Conservation (phyloP, 1,140 invertebrate species). For the Halesus radiatus region DNA sequence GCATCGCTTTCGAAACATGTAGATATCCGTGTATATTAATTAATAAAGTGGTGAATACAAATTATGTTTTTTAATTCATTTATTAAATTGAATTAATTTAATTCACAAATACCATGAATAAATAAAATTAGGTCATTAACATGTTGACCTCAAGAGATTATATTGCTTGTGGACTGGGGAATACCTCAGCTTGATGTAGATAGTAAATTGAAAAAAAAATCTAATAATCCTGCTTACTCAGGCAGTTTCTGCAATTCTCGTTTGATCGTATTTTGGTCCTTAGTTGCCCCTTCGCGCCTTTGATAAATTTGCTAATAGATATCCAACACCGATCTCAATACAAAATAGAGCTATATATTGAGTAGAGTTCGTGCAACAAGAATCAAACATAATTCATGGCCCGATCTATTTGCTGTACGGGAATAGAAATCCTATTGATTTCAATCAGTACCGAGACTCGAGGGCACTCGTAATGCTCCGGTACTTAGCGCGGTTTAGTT, state of each 20-base stretch:
- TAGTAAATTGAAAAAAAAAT: too few species aligned
- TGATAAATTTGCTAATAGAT: slow-evolving; percentile 24
- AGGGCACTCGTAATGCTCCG: slow-evolving; percentile 14
- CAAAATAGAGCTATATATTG: slow-evolving; percentile 33
- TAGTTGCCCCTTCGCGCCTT: neutral
- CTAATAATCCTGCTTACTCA: neutral
- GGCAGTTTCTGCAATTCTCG: neutral
- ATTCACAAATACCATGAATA: too few species aligned
- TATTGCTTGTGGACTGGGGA: neutral
- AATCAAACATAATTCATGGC: slow-evolving; percentile 31
- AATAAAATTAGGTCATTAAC: too few species aligned
- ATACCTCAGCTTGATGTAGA: neutral
- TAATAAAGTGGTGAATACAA: too few species aligned
- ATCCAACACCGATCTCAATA: slow-evolving; percentile 13
- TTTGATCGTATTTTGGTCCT: neutral
- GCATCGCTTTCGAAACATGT: too few species aligned
- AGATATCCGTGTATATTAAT: too few species aligned
- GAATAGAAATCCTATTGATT: slow-evolving; percentile 40
- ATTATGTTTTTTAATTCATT: too few species aligned
- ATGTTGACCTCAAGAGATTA: neutral
- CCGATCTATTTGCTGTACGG: slow-evolving; percentile 27
- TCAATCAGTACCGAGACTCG: slow-evolving; percentile 14
- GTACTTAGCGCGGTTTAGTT: slow-evolving; percentile 1
- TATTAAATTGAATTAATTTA: too few species aligned
- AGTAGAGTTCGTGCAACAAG: slow-evolving; percentile 31